Evolutionary conservation across 2,113 vertebrate species (phyloP).

Genomic region (Ageneiosus marmoratus): DNA sequence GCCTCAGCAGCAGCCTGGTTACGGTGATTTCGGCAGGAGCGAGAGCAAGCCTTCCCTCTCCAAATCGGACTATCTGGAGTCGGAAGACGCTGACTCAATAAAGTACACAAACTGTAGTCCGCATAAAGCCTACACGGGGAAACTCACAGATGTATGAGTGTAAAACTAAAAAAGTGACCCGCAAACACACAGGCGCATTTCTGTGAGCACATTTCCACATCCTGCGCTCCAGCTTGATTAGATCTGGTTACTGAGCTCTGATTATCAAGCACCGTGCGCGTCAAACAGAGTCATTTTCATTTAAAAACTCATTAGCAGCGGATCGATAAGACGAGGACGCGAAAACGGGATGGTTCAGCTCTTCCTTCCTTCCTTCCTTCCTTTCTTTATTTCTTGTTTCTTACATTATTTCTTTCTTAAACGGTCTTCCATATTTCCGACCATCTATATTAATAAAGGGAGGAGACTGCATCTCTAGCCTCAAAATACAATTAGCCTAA

Average conservation of each 20-base stretch:
- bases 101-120: conserved; percentile 86
- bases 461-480: conserved; percentile 33
- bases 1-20: conserved; percentile 59
- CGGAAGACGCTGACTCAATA: conserved; percentile 78
- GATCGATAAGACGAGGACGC: conserved; percentile 22
- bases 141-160: conserved; percentile 88
- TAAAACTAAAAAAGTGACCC: neutral
- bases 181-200: conserved; percentile 38
- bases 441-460: conserved; percentile 19
- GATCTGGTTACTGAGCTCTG: conserved; percentile 44
- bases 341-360: neutral
- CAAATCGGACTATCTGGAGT: conserved; percentile 82
- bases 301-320: conserved; percentile 27
- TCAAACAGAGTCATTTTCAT: conserved; percentile 39
- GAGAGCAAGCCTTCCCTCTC: conserved; percentile 81
- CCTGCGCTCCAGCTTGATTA: conserved; percentile 57
- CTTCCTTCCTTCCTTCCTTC: neutral
- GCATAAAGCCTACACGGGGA: conserved; percentile 77
- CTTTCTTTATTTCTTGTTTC: too few relatives aligned
- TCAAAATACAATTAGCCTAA: conserved; percentile 1
- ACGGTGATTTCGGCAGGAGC: conserved; percentile 77
- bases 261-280: conserved; percentile 43
- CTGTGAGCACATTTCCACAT: conserved; percentile 48
- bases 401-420: conserved; percentile 5
- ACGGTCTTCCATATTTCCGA: conserved; percentile 63